Percentiles rank a stretch among this genome's conserved stretches.
These are phyloP conservation scores for Sarcophaga carnaria DNA, from an alignment of 2,888 invertebrate genomes.

Conservation along the genomic window DNA sequence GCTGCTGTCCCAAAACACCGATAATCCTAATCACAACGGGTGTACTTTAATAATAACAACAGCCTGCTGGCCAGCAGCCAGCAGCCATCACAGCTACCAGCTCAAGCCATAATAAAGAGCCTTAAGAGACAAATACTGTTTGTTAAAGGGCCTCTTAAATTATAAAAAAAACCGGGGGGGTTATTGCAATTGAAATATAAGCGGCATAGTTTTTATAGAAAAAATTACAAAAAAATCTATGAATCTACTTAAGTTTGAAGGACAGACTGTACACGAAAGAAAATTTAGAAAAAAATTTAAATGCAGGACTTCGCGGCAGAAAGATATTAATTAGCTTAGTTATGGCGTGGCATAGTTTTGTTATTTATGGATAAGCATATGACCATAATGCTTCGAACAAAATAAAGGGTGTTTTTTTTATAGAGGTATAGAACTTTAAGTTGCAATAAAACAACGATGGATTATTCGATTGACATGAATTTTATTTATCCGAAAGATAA, in stretches of 20 bases:
- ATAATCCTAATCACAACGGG: conserved; percentile 70
- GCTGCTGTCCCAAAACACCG: conserved; percentile 65
- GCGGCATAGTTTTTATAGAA: conserved; percentile 51
- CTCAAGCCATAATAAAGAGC: not conserved
- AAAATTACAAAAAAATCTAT: conserved; percentile 16
- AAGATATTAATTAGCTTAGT: no score
- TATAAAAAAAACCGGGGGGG: not conserved
- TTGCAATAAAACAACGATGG: no score
- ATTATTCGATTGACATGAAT: no score
- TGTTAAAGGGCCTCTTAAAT: conserved; percentile 35
- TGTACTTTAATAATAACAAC: conserved; percentile 37
- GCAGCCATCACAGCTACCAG: not conserved
- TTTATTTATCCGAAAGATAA: no score
- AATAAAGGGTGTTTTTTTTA: no score
- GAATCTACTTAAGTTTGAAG: conserved; percentile 7
- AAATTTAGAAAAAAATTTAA: not conserved
- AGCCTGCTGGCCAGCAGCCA: not conserved
- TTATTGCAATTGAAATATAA: not conserved
- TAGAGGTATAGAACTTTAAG: no score
- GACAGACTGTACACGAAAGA: conserved; percentile 4
- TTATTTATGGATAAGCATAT: no score
- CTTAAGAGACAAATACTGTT: not conserved
- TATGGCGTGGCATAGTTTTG: no score
- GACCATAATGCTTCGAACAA: no score
- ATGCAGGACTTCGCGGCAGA: no score